Evolutionary conservation across 2,113 vertebrate species (phyloP), one percentile per base, ranked within the genome.

Genomic region (Sceloporus undulatus): DNA sequence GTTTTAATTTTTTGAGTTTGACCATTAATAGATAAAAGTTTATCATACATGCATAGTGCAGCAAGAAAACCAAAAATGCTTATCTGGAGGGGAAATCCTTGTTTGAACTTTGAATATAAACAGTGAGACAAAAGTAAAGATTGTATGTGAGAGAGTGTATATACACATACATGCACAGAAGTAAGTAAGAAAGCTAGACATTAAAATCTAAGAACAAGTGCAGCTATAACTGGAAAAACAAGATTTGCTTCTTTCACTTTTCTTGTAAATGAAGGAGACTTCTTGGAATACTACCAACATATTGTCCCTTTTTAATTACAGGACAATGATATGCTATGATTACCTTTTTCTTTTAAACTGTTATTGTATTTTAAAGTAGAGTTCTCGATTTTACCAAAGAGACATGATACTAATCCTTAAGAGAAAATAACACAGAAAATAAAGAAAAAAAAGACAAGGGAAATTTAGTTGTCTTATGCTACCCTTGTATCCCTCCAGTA

Each of bases 371-470:
- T 90, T 94, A 94, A 95, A 92, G 91, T 94, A 95, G 56, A 96
- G 89, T 93, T 96, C 96, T 87, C 90, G 90, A 95, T 97, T 97
- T 97, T 97, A 98, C 98, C 98, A 98, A 98, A 98, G 98, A 98
- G 96, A 95, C 94, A 90, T 93, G 94, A 90, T 95, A 96, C 95
- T 96, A 97, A 96, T 97, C 97, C 91, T 96, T 96, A 95, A 88
- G 93, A 94, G 91, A 96, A 94, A 94, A 93, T 91, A 93, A 83
- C 68, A 84, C 87, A 92, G 70, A 88, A 82, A 83, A 56, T 87
- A 76, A 68, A 85, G 42, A 78, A 85, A 85, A 89, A 89, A 90
- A 85, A 92, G 85, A 84, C 85, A 92, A 92, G 65, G 83, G 88
- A 94, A 95, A 90, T 96, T 95, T 95, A 95, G 14, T 9, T 21